Evolutionary conservation across 30 jellyfish, hydroid and myxozoan genomes (phyloP).

Genomic region (Pelagia noctiluca): DNA sequence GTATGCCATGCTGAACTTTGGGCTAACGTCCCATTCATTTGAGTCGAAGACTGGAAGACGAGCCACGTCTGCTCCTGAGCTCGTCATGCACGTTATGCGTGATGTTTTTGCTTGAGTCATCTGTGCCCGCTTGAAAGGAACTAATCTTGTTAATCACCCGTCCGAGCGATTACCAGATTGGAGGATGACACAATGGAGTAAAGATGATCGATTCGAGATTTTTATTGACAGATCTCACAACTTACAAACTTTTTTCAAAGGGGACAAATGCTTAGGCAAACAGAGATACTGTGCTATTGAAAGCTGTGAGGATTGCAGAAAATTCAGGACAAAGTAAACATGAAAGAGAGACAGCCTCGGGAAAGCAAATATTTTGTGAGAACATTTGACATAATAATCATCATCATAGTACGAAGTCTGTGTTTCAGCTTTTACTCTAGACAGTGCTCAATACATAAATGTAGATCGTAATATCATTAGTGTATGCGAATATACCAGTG

Average conservation of each 20-base stretch:
- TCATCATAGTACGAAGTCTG: not conserved
- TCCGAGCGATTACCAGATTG: conserved; percentile 78
- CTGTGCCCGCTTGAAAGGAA: conserved; percentile 68
- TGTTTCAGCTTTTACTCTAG: not conserved
- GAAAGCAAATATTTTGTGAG: not conserved
- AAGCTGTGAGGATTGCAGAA: not conserved
- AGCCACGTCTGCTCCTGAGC: conserved; percentile 23
- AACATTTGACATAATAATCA: not conserved
- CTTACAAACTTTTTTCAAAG: conserved; percentile 3
- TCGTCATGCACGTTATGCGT: conserved; percentile 52
- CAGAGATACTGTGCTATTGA: no score
- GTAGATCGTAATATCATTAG: no score
- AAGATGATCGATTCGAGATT: conserved; percentile 67
- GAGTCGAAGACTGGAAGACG: not conserved
- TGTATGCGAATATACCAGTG: no score
- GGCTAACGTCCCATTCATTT: not conserved
- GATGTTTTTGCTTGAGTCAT: conserved; percentile 70
- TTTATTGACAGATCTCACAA: conserved; percentile 68
- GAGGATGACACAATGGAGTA: conserved; percentile 55
- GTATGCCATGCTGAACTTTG: not conserved
- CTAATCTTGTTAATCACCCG: conserved; percentile 81
- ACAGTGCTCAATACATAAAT: not conserved
- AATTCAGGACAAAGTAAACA: not conserved
- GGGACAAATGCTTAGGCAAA: not conserved
- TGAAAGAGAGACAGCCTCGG: not conserved